phyloP scores from a whole-genome alignment of 2,113 vertebrate species.

The Pteronura brasiliensis region DNA sequence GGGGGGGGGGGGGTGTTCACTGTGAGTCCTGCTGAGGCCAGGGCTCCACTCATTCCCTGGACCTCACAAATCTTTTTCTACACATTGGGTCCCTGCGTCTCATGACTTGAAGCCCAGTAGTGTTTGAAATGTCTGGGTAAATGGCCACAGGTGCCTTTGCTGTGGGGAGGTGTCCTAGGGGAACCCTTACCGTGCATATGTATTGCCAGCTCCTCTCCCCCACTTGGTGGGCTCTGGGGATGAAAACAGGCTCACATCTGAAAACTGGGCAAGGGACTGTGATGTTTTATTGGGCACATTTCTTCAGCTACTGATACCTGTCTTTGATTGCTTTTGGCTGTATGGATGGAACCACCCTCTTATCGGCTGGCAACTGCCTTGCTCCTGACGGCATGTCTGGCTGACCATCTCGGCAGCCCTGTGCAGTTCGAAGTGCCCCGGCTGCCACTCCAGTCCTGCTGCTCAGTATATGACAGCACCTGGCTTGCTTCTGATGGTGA shows the following conservation, averaged over 20 bases:
- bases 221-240: neutral
- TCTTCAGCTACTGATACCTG: neutral
- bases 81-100: neutral
- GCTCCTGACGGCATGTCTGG: accelerated
- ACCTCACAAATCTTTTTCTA: neutral
- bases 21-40: neutral
- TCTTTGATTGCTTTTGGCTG: neutral
- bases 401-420: too few species aligned
- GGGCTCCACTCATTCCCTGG: neutral
- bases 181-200: neutral
- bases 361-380: neutral
- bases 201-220: neutral
- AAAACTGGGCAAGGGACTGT: neutral
- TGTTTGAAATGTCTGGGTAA: neutral
- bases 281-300: neutral
- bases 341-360: neutral
- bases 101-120: neutral
- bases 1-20: neutral
- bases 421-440: neutral
- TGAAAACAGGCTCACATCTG: neutral
- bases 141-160: neutral
- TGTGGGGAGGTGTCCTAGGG: neutral
- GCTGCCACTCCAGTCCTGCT: neutral
- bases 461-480: neutral
- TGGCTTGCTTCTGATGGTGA: neutral